phyloP scores from a whole-genome alignment of 2,113 vertebrate species.

The Geococcyx californianus region DNA sequence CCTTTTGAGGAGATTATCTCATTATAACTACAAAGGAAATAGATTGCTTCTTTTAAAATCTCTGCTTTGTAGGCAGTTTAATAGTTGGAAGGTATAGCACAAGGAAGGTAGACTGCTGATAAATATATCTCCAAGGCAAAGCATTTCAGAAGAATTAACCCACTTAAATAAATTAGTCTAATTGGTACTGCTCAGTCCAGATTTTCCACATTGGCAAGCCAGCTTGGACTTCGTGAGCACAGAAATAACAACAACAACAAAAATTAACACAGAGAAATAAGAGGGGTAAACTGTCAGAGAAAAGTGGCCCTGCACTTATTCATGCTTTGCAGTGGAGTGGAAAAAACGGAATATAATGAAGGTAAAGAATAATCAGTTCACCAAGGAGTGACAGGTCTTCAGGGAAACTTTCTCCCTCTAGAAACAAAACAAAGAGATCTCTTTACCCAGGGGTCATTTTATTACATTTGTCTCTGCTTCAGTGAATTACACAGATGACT shows the following conservation, averaged over 20 bases:
- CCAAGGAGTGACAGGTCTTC: neutral
- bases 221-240: neutral
- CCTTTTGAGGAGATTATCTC: neutral
- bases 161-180: slow-evolving; percentile 26
- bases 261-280: neutral
- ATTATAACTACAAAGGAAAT: neutral
- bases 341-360: neutral
- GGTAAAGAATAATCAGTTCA: neutral
- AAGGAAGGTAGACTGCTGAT: neutral
- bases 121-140: slow-evolving; percentile 7
- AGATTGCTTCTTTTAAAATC: neutral
- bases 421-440: neutral
- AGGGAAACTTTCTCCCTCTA: neutral
- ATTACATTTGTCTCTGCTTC: slow-evolving; percentile 11
- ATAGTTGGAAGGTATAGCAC: neutral
- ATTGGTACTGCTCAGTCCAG: neutral
- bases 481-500: slow-evolving; percentile 12
- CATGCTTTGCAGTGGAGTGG: neutral
- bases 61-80: neutral
- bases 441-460: slow-evolving; percentile 29
- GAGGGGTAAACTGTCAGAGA: neutral
- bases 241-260: neutral
- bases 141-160: neutral
- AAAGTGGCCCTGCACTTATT: neutral
- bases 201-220: neutral